phyloP scores from a whole-genome alignment of 2,797 vertebrate genomes.

The Sciaenops ocellatus region DNA sequence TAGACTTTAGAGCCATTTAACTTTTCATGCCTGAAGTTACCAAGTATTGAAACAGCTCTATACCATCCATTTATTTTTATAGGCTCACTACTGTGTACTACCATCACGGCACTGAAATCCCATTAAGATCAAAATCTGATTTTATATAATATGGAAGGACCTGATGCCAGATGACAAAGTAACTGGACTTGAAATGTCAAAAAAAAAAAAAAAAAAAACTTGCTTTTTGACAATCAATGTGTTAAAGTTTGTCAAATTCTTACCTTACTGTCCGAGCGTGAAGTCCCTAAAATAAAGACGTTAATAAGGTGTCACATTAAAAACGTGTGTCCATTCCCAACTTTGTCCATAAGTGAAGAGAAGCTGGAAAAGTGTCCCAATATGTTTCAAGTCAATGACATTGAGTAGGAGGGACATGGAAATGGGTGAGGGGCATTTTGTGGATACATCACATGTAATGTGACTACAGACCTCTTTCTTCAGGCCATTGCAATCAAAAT shows the following conservation, averaged over 20 bases:
- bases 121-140: neutral
- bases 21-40: neutral
- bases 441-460: slow-evolving; percentile 59
- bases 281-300: neutral
- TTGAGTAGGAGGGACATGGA: slow-evolving; percentile 27
- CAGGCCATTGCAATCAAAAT: slow-evolving; percentile 34
- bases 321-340: neutral
- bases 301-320: neutral
- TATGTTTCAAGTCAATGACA: slow-evolving; percentile 26
- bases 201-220: neutral
- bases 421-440: slow-evolving; percentile 35
- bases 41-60: neutral
- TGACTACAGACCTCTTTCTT: neutral
- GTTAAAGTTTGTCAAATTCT: slow-evolving; percentile 2
- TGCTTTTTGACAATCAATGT: neutral
- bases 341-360: neutral
- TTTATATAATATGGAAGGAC: neutral
- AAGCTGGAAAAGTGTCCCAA: slow-evolving; percentile 1
- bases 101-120: neutral
- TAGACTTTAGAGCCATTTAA: neutral
- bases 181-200: neutral
- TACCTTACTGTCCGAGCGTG: slow-evolving; percentile 40
- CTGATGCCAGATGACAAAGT: neutral
- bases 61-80: neutral
- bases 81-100: too few species aligned